Base-by-base conservation (phyloP, 2,888 invertebrate species). In the Boloria selene region DNA sequence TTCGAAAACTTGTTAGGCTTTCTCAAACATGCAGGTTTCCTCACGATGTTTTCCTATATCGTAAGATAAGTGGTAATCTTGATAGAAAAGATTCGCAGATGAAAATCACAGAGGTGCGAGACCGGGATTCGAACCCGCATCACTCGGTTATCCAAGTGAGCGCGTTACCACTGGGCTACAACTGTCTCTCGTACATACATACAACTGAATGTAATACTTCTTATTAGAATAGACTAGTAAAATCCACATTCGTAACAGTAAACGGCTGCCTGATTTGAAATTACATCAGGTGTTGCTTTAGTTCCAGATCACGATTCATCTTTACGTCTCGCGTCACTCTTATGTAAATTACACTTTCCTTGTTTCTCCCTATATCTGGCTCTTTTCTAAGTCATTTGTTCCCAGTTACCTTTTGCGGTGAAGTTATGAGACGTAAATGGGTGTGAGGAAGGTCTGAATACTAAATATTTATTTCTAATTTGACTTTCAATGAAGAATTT, bases 291-390 rank as follows among this genome's bases (percentile, higher is more conserved):
- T 75, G 66, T 60, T 69, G 71, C 66, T 77, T 71, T 58, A 73
- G 45, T 69, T 72, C 58, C 77, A 62, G 71, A 70, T 73, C 78
- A 78, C 78, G 77, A 53, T 54, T 62, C 58, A 65, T 71, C 73
- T 75, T 77, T 75, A 76, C 75, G 72, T 74, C 73, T 51, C 60
- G 60, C 70, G 75, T 59, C 71, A 73, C 71, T 72, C 74, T 76
- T 76, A 77, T 77, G 78, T 75, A 77, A 78, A 77, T 75, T 73
- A 76, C 65, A 71, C 70, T 56, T 38, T 38, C 60, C 53, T 63
- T 69, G 65, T 63, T 59, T 62, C 61, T 16, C 17, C 44, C 49
- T 61, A 61, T 64, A 71, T 64, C 59, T 65, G 64, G 68, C 64
- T 69, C 62, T 44, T 64, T 70, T 68, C 63, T 60, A 47, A 26